These are phyloP conservation scores for Sebastes oblongus DNA, from an alignment of 2,797 vertebrate genomes.

Conservation along the genomic window DNA sequence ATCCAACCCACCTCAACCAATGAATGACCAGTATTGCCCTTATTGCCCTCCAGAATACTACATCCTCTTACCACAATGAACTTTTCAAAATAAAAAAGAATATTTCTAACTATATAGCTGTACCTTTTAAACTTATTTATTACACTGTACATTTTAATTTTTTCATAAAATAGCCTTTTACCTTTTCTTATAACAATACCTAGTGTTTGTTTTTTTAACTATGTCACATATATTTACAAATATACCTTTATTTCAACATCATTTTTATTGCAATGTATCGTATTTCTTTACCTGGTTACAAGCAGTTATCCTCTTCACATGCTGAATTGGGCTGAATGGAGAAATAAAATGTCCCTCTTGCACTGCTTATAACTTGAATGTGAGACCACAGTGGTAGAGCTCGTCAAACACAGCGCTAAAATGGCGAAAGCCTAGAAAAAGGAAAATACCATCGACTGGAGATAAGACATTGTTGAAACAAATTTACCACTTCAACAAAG, in stretches of 20 bases:
- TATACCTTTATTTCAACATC: not conserved
- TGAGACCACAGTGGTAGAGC: constrained; percentile 3
- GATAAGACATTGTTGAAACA: constrained; percentile 62
- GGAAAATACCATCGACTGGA: constrained; percentile 20
- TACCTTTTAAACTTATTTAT: not conserved
- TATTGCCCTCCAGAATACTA: not conserved
- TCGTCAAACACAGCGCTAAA: constrained; percentile 39
- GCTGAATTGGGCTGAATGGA: constrained; percentile 40
- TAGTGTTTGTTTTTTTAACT: not conserved
- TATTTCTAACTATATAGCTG: not conserved
- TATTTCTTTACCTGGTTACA: not conserved
- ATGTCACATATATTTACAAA: not conserved
- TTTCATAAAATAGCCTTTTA: not conserved
- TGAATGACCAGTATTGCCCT: not conserved
- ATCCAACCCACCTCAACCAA: not conserved
- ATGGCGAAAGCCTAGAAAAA: constrained; percentile 6
- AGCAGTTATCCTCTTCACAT: constrained; percentile 52
- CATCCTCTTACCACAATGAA: not conserved
- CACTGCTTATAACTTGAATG: constrained; percentile 34
- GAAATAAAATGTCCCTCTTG: constrained; percentile 21
- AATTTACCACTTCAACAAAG: constrained; percentile 51
- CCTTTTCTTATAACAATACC: not conserved
- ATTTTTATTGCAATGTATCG: not conserved
- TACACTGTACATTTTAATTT: not conserved
- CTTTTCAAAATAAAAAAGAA: not conserved